Evolutionary conservation across 2,113 vertebrate genomes (phyloP).

Genomic region (Scophthalmus maximus): DNA sequence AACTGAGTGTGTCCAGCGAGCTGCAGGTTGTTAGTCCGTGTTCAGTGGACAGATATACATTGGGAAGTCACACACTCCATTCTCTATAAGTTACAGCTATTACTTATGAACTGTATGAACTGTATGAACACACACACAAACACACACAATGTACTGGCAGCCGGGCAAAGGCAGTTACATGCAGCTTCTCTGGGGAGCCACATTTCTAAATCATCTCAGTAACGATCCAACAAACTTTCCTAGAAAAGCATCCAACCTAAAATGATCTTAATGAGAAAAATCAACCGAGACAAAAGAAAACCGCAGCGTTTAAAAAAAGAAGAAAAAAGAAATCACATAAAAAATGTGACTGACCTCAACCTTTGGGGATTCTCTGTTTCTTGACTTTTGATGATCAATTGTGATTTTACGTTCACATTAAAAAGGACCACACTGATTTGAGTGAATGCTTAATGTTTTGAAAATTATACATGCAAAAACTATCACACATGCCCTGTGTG

Average conservation of each 20-base stretch:
- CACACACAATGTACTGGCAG: conserved; percentile 2
- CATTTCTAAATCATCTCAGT: conserved; percentile 60
- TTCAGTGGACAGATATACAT: conserved; percentile 39
- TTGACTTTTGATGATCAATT: conserved; percentile 18
- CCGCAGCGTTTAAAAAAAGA: too few relatives aligned
- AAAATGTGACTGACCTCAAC: conserved; percentile 7
- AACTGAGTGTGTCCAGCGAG: conserved; percentile 28
- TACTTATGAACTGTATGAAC: conserved; percentile 3
- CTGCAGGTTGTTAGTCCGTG: conserved; percentile 48
- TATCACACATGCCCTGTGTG: not conserved
- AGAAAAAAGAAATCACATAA: conserved; percentile 9
- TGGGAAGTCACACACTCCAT: conserved; percentile 42
- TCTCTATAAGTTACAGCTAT: conserved; percentile 33
- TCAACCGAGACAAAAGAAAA: conserved; percentile 36
- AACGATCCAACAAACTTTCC: conserved; percentile 42
- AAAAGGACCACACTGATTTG: conserved; percentile 5
- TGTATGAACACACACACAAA: not conserved
- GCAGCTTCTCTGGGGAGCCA: conserved; percentile 48
- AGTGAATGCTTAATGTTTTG: too few relatives aligned
- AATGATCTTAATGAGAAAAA: conserved; percentile 54
- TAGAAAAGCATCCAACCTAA: conserved; percentile 39
- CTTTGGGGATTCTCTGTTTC: conserved; percentile 9
- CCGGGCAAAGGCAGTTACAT: conserved; percentile 16
- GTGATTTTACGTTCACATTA: not conserved
- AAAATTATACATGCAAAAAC: too few relatives aligned